Conservation (phyloP, 2,888 invertebrate species). For the Noctua janthe region DNA sequence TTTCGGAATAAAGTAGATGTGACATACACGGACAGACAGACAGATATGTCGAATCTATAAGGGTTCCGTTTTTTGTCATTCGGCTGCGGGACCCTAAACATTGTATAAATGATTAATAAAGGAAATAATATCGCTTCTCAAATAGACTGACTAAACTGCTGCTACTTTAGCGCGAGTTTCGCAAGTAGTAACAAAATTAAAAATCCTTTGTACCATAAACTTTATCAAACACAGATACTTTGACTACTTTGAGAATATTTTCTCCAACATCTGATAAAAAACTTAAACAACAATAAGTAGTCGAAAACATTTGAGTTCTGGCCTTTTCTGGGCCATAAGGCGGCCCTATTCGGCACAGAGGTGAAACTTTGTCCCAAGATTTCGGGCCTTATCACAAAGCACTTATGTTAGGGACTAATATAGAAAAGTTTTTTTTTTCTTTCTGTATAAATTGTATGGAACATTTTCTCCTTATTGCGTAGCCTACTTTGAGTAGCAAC, state of each 20-base stretch:
- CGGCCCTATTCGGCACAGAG: conserved; percentile 52
- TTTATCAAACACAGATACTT: conserved; percentile 7
- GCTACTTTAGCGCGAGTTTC: not conserved
- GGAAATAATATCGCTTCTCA: not conserved
- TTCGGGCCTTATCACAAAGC: conserved; percentile 64
- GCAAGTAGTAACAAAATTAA: not conserved
- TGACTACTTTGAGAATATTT: conserved; percentile 9
- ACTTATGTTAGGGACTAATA: conserved; percentile 62
- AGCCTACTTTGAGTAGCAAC: conserved; percentile 8
- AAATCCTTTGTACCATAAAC: not conserved
- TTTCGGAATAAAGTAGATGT: too few species aligned
- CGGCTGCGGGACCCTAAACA: too few species aligned
- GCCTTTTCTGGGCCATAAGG: conserved; percentile 65
- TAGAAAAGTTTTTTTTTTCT: conserved; percentile 48
- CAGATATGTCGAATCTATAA: too few species aligned
- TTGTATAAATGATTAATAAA: not conserved
- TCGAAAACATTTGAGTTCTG: conserved; percentile 64
- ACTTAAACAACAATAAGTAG: conserved; percentile 54
- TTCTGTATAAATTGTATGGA: conserved; percentile 39
- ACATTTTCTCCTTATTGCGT: conserved; percentile 28
- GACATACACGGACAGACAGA: too few species aligned
- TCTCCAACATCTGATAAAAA: conserved; percentile 45
- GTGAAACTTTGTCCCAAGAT: conserved; percentile 65
- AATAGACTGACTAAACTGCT: not conserved
- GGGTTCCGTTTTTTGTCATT: too few species aligned